These are phyloP conservation scores for Latrodectus geometricus DNA, from an alignment of 1,140 invertebrate species.

Conservation along the genomic window DNA sequence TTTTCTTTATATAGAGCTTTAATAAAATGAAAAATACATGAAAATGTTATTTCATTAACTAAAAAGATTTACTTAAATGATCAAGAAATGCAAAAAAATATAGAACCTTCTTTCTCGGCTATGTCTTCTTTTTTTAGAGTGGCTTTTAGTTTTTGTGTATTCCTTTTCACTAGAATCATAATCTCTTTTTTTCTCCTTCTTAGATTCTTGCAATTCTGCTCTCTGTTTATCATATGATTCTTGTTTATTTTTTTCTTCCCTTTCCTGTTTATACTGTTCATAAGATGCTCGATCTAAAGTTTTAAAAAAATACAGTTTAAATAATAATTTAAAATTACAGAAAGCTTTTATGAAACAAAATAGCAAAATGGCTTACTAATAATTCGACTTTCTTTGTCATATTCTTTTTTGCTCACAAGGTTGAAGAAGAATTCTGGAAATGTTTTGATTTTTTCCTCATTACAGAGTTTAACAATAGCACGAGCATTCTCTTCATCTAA, in stretches of 20 bases:
- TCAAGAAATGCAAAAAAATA: not conserved
- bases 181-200: constrained; percentile 10
- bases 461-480: constrained; percentile 82
- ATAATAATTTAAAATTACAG: not conserved
- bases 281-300: constrained; percentile 46
- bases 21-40: too few relatives aligned
- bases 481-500: constrained; percentile 87
- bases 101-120: constrained; percentile 38
- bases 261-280: constrained; percentile 61
- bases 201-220: not conserved
- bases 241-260: constrained; percentile 51
- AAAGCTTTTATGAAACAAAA: not conserved
- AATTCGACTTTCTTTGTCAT: constrained; percentile 80
- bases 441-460: constrained; percentile 78
- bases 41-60: too few relatives aligned
- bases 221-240: not conserved
- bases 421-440: constrained; percentile 83
- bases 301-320: not conserved
- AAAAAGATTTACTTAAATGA: not conserved
- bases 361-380: constrained; percentile 50
- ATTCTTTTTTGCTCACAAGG: constrained; percentile 83
- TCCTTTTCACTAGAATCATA: not conserved
- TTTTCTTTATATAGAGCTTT: too few relatives aligned
- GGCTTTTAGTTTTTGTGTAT: constrained; percentile 6
- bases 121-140: constrained; percentile 27